Conservation (phyloP, 2,113 vertebrate species). For the Heterocephalus glaber region DNA sequence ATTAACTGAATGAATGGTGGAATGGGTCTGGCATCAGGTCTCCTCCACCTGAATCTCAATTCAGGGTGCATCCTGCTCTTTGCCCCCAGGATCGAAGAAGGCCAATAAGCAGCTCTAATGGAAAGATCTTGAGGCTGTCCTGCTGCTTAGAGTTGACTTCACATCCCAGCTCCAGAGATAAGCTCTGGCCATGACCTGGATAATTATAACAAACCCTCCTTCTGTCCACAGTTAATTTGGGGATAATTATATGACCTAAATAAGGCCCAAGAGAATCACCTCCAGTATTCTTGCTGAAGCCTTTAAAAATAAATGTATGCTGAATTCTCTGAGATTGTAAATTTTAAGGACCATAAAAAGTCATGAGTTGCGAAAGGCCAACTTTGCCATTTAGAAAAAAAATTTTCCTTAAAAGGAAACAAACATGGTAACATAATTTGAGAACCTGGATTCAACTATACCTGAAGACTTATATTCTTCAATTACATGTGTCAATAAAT, state of each 20-base stretch:
- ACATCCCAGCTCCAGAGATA: not conserved
- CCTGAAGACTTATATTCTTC: conserved; percentile 2
- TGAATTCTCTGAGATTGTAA: not conserved
- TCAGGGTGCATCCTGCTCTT: not conserved
- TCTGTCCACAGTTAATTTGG: conserved; percentile 25
- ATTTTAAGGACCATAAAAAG: not conserved
- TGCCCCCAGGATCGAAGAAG: not conserved
- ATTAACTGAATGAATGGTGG: not conserved
- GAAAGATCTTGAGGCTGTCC: not conserved
- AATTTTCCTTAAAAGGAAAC: conserved; percentile 4
- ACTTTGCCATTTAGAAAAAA: conserved; percentile 23
- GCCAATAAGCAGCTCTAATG: not conserved
- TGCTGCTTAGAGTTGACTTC: not conserved
- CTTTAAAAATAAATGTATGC: conserved; percentile 45
- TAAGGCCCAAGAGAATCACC: not conserved
- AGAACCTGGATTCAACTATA: conserved; percentile 11
- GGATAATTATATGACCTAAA: conserved; percentile 48
- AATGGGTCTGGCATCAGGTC: not conserved
- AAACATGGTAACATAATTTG: not conserved
- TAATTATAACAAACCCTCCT: not conserved
- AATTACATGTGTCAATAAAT: not conserved
- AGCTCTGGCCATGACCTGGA: not conserved
- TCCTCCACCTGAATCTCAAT: not conserved
- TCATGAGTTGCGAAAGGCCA: not conserved
- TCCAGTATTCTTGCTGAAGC: not conserved